phyloP scores from a whole-genome alignment of 2,797 vertebrate genomes.

The Aeoliscus strigatus region DNA sequence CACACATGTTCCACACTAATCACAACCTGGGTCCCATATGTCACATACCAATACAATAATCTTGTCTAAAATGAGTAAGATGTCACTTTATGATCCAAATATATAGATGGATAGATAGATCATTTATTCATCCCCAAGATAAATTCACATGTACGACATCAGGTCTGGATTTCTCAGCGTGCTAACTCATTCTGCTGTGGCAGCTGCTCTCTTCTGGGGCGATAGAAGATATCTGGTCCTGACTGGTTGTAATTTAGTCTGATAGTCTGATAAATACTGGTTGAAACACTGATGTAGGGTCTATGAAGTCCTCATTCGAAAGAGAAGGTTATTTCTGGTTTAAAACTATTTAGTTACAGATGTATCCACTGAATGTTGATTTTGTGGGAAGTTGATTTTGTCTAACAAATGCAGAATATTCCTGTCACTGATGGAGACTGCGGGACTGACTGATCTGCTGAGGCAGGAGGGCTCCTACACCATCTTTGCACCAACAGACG shows the following conservation, averaged over 20 bases:
- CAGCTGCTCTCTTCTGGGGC: too few relatives aligned
- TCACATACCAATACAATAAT: constrained; percentile 10
- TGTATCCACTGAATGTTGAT: not conserved
- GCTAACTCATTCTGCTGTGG: not conserved
- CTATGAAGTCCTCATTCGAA: too few relatives aligned
- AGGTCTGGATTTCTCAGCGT: constrained; percentile 2
- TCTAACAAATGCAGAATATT: constrained; percentile 76
- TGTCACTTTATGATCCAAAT: not conserved
- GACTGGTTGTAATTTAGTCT: too few relatives aligned
- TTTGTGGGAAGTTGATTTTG: not conserved
- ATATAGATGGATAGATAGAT: too few relatives aligned
- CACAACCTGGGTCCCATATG: not conserved
- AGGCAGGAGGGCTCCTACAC: constrained; percentile 84
- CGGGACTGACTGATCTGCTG: constrained; percentile 84
- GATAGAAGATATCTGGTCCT: too few relatives aligned
- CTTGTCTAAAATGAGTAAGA: constrained; percentile 5
- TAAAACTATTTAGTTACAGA: too few relatives aligned
- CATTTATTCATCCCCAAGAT: too few relatives aligned
- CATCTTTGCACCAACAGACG: constrained; percentile 90
- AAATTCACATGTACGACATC: too few relatives aligned
- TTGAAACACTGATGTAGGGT: too few relatives aligned
- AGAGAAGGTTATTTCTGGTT: too few relatives aligned
- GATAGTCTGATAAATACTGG: too few relatives aligned
- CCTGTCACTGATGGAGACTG: constrained; percentile 85
- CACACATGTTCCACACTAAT: constrained; percentile 20